Evolutionary conservation across 2,888 invertebrate species (phyloP), one percentile per base, ranked within the genome.

Genomic region (Pollenia angustigena): DNA sequence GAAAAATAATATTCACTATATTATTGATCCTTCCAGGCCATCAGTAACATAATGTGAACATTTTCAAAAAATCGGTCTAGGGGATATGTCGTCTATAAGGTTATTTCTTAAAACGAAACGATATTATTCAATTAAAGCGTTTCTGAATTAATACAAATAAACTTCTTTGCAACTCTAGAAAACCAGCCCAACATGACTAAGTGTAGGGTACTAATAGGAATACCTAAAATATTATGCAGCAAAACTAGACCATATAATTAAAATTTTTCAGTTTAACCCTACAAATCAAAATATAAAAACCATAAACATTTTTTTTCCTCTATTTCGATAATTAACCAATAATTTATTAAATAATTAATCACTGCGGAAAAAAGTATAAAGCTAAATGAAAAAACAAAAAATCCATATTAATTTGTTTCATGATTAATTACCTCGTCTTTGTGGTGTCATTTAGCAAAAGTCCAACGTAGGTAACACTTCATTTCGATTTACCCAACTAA

Each of bases 391-490:
- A 12, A 42, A 50, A 52, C 10, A 40, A 44, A 81, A 44, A 72
- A 74, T 50, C 14, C 18, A 79, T 79, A 81, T 40, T 79, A 79
- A 82, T 82, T 79, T 71, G 64, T 69, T 64, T 52, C 18, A 64
- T 82, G 75, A 85, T 85, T 82, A 85, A 85, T 82, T 69, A 71
- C 48, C 23, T 18, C 12, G 9, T 50, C 75, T 85, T 56, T 64
- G 52, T 50, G 32, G 79, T 79, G 44, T 74, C 74, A 71, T 78
- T 78, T 68, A 40, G 64, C 56, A 23, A 79, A 76, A 81, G 50
- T 18, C 18, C 16, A 64, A 18, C 9, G 7, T n/a, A 62, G 75
- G 71, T 80, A 75, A 75, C 60, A 76, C 66, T 58, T 62, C 23
- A 76, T 66, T 76, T 71, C 72, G 66, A 23, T 44, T 16, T 64